Evolutionary conservation across 2,888 invertebrate genomes (phyloP), one percentile per base, ranked within the genome.

Genomic region (Alcis repandata): DNA sequence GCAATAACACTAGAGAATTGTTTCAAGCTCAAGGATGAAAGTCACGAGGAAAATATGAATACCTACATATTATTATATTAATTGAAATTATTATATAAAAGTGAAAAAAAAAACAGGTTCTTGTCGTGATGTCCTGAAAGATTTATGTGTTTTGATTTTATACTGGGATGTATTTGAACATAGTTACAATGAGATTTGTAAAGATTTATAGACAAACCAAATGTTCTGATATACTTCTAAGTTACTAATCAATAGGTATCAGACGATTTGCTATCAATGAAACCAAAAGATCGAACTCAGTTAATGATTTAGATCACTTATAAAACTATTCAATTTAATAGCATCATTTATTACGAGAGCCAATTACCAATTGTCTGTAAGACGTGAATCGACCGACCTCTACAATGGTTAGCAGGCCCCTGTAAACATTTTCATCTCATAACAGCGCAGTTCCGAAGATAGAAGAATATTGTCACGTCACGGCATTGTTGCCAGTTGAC

Each of bases 401-500:
- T 53, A 45, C 40, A 67, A 63, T 45, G 52, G 52, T 27, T 17
- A 36, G 40, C 40, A n/a, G 9, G 41, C 19, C 48, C 53, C n/a
- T 59, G 57, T 63, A 32, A 49, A 65, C n/a, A 62, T 54, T 59
- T 52, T 64, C 67, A 58, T 63, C 41, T 20, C 20, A 41, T 22
- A 63, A 59, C 56, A 48, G 36, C 49, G 33, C 59, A 36, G 33
- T 33, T 63, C 53, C 22, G 19, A 20, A 49, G 32, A 52, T 17
- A 53, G n/a, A n/a, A n/a, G n/a, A n/a, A 57, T 33, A 52, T 52
- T 59, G 57, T 60, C 36, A 48, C 41, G 40, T 40, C 52, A 41
- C 32, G 32, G n/a, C 49, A 59, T 66, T 63, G 62, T 68, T 59
- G 67, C 45, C 67, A 66, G 62, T 68, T 59, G 67, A 48, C 67